Percentiles rank a stretch among this genome's conserved stretches.
These are phyloP conservation scores for Pissodes strobi DNA, from an alignment of 1,140 invertebrate genomes.

Conservation along the genomic window DNA sequence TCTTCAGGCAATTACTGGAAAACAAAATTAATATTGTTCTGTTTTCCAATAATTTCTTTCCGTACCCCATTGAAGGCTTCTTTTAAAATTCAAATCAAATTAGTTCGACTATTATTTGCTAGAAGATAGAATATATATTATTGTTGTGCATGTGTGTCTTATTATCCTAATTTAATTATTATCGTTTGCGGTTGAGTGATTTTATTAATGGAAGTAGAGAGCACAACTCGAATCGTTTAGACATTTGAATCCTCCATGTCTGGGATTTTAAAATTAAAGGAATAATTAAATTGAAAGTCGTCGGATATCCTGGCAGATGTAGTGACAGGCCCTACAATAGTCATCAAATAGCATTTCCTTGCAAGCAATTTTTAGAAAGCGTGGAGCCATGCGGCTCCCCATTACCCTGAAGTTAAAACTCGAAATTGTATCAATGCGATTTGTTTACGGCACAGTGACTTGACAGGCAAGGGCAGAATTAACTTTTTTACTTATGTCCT, in stretches of 20 bases:
- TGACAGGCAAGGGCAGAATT: slow-evolving; percentile 47
- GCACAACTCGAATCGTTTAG: slow-evolving; percentile 14
- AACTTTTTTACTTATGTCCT: slow-evolving; percentile 46
- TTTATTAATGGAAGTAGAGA: slow-evolving; percentile 7
- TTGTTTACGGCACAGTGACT: slow-evolving; percentile 49
- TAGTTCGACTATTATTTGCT: too few relatives aligned
- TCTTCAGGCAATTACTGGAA: too few relatives aligned
- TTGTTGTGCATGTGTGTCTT: too few relatives aligned
- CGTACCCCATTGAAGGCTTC: too few relatives aligned
- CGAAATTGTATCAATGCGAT: slow-evolving; percentile 50
- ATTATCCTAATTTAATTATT: too few relatives aligned
- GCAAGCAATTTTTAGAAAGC: slow-evolving; percentile 42
- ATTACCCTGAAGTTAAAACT: slow-evolving; percentile 48
- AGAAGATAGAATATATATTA: too few relatives aligned
- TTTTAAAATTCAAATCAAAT: too few relatives aligned
- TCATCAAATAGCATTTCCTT: slow-evolving; percentile 48
- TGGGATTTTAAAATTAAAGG: slow-evolving; percentile 33
- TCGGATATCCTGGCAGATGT: slow-evolving; percentile 52
- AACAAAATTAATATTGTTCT: too few relatives aligned
- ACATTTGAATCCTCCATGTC: slow-evolving; percentile 26
- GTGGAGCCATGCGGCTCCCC: slow-evolving; percentile 31
- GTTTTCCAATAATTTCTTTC: too few relatives aligned
- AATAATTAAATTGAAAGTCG: slow-evolving; percentile 51
- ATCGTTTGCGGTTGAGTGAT: slow-evolving; percentile 21
- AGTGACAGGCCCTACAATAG: slow-evolving; percentile 45